These are phyloP conservation scores for Epicampocera succincta DNA, from an alignment of 2,888 invertebrate genomes.

Conservation along the genomic window DNA sequence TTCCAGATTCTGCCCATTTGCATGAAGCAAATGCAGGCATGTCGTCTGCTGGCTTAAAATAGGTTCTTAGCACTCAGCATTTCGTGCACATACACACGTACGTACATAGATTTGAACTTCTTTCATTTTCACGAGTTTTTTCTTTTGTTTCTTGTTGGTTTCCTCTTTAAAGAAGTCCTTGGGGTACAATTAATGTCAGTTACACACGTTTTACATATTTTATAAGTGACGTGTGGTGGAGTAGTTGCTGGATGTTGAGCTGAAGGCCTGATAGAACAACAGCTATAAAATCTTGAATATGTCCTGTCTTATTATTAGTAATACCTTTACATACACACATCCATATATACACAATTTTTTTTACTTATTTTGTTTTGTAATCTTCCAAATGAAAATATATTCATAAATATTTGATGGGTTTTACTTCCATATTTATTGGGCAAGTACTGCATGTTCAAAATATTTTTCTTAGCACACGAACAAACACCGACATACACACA, in stretches of 20 bases:
- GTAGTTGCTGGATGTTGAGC: slow-evolving; percentile 24
- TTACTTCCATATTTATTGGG: slow-evolving; percentile 57
- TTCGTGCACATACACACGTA: no score
- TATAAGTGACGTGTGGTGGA: slow-evolving; percentile 54
- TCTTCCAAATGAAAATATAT: slow-evolving; percentile 67
- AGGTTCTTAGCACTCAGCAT: slow-evolving; percentile 50
- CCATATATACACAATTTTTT: slow-evolving; percentile 10
- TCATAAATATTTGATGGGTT: slow-evolving; percentile 66
- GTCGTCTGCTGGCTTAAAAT: slow-evolving; percentile 38
- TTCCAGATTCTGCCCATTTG: slow-evolving; percentile 61
- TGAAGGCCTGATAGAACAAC: slow-evolving; percentile 52
- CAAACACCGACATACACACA: not conserved
- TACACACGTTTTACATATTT: slow-evolving; percentile 70
- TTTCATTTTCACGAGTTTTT: slow-evolving; percentile 46
- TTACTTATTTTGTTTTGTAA: slow-evolving; percentile 23
- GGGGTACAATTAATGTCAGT: slow-evolving; percentile 69
- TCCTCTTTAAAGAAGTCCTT: slow-evolving; percentile 57
- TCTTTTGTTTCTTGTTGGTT: slow-evolving; percentile 36
- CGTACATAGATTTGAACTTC: slow-evolving; percentile 37
- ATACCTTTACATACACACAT: not conserved
- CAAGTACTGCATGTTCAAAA: slow-evolving; percentile 24
- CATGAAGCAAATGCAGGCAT: slow-evolving; percentile 37
- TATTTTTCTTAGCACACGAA: not conserved
- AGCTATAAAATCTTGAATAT: slow-evolving; percentile 67
- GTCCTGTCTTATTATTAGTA: slow-evolving; percentile 62